Evolutionary conservation across 2,113 vertebrate genomes (phyloP).

Genomic region (Colius striatus): DNA sequence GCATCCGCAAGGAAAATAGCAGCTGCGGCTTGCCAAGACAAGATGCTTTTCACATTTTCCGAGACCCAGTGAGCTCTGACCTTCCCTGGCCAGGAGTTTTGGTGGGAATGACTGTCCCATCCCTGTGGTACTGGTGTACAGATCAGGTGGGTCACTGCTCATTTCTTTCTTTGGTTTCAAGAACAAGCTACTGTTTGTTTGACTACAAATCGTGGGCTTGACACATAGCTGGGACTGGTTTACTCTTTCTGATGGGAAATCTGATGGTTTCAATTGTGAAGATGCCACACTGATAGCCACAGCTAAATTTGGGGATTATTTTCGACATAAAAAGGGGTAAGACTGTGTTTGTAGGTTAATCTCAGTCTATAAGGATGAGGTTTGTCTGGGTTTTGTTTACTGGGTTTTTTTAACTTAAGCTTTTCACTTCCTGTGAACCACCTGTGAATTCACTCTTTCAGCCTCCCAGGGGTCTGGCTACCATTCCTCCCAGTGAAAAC

Average conservation of each 20-base stretch:
- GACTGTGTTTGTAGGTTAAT: neutral
- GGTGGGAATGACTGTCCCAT: slow-evolving; percentile 92
- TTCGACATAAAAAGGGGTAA: neutral
- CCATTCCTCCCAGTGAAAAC: neutral
- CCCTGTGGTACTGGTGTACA: slow-evolving; percentile 98
- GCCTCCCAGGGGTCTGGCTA: neutral
- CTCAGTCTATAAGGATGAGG: neutral
- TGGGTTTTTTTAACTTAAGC: neutral
- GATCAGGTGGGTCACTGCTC: slow-evolving; percentile 85
- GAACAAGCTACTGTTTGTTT: fast-evolving
- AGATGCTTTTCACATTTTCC: slow-evolving; percentile 93
- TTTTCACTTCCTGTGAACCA: neutral
- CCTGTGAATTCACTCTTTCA: neutral
- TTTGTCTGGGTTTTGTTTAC: neutral
- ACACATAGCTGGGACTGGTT: neutral
- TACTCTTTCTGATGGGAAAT: neutral
- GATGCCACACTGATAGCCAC: neutral
- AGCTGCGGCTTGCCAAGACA: slow-evolving; percentile 90
- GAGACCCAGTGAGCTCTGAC: slow-evolving; percentile 89
- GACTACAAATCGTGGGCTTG: neutral
- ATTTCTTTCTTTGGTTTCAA: neutral
- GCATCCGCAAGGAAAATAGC: slow-evolving; percentile 80
- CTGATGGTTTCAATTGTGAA: neutral
- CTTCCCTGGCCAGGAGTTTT: slow-evolving; percentile 94
- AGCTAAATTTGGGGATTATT: neutral